Conservation (phyloP, 2,113 vertebrate species). For the Hyperoodon ampullatus region DNA sequence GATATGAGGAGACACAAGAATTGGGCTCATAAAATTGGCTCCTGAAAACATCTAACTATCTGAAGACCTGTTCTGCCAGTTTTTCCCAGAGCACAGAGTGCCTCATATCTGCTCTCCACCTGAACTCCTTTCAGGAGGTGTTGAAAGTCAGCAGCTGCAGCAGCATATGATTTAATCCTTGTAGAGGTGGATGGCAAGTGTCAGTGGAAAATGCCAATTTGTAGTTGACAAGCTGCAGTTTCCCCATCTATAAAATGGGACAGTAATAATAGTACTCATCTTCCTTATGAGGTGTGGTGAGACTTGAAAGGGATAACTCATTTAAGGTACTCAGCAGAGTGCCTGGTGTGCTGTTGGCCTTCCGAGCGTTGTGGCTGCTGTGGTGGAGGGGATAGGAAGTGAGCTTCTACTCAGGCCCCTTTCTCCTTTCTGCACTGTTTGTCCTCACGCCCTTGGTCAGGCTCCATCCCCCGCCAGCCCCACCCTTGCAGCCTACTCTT, state of each 20-base stretch:
- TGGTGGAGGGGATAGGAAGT: not conserved
- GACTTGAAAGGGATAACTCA: not conserved
- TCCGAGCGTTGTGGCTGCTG: not conserved
- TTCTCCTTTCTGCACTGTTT: not conserved
- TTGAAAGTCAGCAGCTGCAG: no score
- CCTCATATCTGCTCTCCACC: no score
- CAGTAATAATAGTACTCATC: not conserved
- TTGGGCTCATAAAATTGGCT: no score
- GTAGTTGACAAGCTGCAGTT: not conserved
- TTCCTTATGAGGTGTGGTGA: not conserved
- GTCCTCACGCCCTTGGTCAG: not conserved
- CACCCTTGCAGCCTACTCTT: not conserved
- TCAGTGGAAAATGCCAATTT: no score
- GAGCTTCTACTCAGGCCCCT: not conserved
- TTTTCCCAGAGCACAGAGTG: no score
- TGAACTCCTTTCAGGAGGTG: no score
- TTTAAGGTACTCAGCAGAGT: not conserved
- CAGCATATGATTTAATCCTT: no score
- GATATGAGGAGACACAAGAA: no score
- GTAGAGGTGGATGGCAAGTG: no score
- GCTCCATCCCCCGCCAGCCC: not conserved
- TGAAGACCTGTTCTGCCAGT: no score
- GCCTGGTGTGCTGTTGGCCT: not conserved
- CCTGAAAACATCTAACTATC: no score
- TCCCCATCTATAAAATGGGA: constrained; percentile 10